Percentiles rank a stretch among this genome's conserved stretches.
These are phyloP conservation scores for Lindbergichthys nudifrons DNA, from an alignment of 2,797 vertebrate species.

Conservation along the genomic window DNA sequence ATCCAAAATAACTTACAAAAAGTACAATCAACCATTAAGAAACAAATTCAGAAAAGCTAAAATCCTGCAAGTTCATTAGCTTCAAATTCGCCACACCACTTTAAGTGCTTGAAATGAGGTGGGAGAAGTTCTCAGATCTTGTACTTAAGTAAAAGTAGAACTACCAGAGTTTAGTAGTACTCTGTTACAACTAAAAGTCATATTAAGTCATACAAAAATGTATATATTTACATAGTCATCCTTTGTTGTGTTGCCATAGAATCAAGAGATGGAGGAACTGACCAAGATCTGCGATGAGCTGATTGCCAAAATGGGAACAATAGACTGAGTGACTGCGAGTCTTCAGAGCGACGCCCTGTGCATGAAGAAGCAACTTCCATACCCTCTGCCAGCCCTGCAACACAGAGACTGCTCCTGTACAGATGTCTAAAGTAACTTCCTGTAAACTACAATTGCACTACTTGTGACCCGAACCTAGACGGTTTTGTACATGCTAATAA, in stretches of 20 bases:
- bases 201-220: too few species aligned
- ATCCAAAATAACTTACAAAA: too few species aligned
- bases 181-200: too few species aligned
- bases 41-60: too few species aligned
- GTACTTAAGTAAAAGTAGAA: too few species aligned
- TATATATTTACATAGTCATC: slow-evolving; percentile 6
- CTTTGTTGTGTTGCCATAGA: slow-evolving; percentile 80
- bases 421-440: slow-evolving; percentile 52
- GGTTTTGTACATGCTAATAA: slow-evolving; percentile 42
- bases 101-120: too few species aligned
- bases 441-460: slow-evolving; percentile 63
- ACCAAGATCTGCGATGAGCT: slow-evolving; percentile 99
- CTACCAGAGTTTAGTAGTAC: too few species aligned
- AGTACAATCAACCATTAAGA: too few species aligned
- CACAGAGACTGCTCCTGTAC: slow-evolving; percentile 63
- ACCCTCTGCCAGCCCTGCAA: slow-evolving; percentile 39
- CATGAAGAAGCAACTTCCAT: slow-evolving; percentile 57
- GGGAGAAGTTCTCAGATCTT: too few species aligned
- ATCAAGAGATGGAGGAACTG: slow-evolving; percentile 97
- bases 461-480: slow-evolving; percentile 41
- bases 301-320: slow-evolving; percentile 96
- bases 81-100: too few species aligned
- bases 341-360: slow-evolving; percentile 44
- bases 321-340: slow-evolving; percentile 84
- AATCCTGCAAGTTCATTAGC: too few species aligned